Conservation (phyloP, 2,888 invertebrate species). For the Trissoscelio sp. region DNA sequence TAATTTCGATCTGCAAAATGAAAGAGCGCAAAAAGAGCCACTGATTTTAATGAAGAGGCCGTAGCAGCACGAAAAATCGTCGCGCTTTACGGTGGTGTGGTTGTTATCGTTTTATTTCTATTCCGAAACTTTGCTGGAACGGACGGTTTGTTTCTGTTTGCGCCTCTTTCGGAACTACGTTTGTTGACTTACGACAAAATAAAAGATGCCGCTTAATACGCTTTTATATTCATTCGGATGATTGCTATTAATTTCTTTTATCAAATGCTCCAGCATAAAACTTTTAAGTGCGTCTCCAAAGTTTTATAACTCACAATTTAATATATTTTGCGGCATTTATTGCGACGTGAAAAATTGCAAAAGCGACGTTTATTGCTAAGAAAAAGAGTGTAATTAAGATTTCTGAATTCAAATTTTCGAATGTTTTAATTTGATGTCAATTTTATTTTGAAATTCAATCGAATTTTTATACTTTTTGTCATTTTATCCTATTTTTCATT, state of each 20-base stretch:
- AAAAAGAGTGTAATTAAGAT: no score
- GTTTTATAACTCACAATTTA: constrained; percentile 37
- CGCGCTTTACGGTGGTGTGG: constrained; percentile 13
- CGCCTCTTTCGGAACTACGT: constrained; percentile 3
- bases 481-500: no score
- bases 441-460: no score
- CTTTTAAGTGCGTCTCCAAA: constrained; percentile 47
- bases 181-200: constrained; percentile 39
- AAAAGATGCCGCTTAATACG: constrained; percentile 37
- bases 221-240: constrained; percentile 56
- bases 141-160: constrained; percentile 17
- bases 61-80: constrained; percentile 24
- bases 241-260: constrained; percentile 59
- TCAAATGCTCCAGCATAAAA: constrained; percentile 23
- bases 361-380: background rate
- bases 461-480: no score
- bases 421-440: no score
- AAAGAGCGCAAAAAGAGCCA: no score
- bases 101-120: constrained; percentile 14
- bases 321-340: constrained; percentile 43
- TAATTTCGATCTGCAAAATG: no score
- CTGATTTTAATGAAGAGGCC: constrained; percentile 33
- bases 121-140: constrained; percentile 17
- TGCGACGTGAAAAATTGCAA: constrained; percentile 21
- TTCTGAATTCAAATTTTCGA: no score